Evolutionary conservation across 2,113 vertebrate genomes (phyloP).

Genomic region (Merops nubicus): DNA sequence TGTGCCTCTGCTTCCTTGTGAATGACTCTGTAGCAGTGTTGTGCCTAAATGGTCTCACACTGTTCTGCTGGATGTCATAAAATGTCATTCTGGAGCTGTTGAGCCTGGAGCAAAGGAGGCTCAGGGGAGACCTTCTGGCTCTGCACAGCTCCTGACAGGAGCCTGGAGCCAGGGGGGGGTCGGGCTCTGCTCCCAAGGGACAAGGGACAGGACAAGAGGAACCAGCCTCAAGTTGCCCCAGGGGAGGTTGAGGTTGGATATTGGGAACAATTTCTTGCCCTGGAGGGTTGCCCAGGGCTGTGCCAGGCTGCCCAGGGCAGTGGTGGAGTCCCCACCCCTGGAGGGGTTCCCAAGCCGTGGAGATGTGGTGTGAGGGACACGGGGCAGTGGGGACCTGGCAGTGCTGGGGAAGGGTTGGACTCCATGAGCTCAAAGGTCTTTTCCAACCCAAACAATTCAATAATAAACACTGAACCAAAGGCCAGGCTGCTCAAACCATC

Average conservation of each 20-base stretch:
- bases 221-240: neutral
- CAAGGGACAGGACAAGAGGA: neutral
- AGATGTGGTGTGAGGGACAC: neutral
- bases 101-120: neutral
- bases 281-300: neutral
- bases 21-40: accelerated
- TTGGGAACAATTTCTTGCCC: neutral
- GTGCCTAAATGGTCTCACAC: neutral
- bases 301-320: neutral
- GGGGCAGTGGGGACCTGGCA: neutral
- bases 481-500: neutral
- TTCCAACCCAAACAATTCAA: neutral
- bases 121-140: neutral
- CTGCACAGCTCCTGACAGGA: neutral
- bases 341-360: neutral
- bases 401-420: neutral
- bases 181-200: neutral
- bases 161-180: neutral
- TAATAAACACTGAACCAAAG: neutral
- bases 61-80: neutral
- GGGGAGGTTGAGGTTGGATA: neutral
- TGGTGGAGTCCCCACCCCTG: neutral
- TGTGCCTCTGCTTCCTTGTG: neutral
- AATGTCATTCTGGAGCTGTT: neutral
- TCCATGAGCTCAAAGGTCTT: neutral